Evolutionary conservation across 2,113 vertebrate genomes (phyloP), one percentile per base, ranked within the genome.

Genomic region (Nibea albiflora): DNA sequence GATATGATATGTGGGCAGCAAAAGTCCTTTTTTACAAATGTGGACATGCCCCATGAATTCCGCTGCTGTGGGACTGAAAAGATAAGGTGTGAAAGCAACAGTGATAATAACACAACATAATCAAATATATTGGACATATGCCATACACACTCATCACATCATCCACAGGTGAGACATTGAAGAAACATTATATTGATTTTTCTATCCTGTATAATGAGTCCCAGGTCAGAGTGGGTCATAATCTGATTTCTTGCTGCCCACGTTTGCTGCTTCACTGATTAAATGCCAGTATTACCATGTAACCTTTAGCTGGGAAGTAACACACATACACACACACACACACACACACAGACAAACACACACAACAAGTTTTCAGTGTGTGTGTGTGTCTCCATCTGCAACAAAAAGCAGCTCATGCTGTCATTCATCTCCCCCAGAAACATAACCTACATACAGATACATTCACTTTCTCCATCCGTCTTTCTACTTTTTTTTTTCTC

Each of bases 241-340:
- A 58, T 89, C 83, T 84, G 80, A 90, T 89, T 88, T 89, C 83
- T 92, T 87, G 81, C 92, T 88, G 83, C 73, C 87, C 92, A 91
- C 89, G 84, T 94, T 87, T 69, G 64, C 67, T 70, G 76, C 84
- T 70, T 71, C 69, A 71, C 89, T 88, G 92, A 92, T 92, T 93
- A 94, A 95, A 95, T 95, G 93, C 80, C 94, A 95, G 89, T 85
- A 94, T 95, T 95, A 92, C 84, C 94, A 94, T 95, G 88, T 94
- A 91, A 93, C 94, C 94, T 95, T 95, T 93, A 76, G 72, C 73
- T 62, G 58, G 70, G 66, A 84, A 76, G 81, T 68, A 65, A 24
- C 60, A 20, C 78, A 39, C n/a, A 19, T 68, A 31, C 52, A 47
- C 61, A 31, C 24, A 66, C 46, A 52, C 75, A 56, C 71, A n/a